These are phyloP conservation scores for Myzus persicae DNA, from an alignment of 1,140 invertebrate genomes.

Conservation along the genomic window DNA sequence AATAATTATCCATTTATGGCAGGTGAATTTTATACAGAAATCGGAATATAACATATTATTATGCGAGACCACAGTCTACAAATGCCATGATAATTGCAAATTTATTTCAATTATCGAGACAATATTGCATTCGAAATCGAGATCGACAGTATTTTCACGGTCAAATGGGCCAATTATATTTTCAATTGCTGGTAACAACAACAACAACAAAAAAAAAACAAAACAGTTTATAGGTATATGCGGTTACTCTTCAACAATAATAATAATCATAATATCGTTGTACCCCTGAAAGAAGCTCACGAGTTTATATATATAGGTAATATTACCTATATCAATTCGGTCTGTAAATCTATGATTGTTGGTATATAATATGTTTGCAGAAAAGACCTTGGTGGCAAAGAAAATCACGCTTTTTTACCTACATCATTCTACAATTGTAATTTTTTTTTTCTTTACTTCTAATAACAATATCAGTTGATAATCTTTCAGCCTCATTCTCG, in stretches of 20 bases:
- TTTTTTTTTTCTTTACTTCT: conserved; percentile 43
- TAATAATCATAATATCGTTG: background rate
- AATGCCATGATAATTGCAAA: background rate
- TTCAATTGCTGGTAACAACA: background rate
- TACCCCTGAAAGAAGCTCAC: conserved; percentile 37
- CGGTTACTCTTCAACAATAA: background rate
- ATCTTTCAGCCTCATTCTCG: conserved; percentile 54
- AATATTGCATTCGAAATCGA: background rate
- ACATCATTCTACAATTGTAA: conserved; percentile 39
- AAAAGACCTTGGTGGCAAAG: conserved; percentile 39
- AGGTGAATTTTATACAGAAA: background rate
- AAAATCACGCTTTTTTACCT: conserved; percentile 56
- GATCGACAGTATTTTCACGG: conserved; percentile 18
- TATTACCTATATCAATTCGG: background rate
- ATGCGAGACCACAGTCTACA: background rate
- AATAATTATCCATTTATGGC: background rate
- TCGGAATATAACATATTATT: background rate
- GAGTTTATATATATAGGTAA: background rate
- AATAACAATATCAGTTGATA: conserved; percentile 55
- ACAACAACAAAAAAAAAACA: conserved; percentile 3
- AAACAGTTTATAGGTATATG: background rate
- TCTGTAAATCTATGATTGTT: conserved; percentile 38
- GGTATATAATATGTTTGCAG: background rate
- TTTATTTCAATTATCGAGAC: background rate
- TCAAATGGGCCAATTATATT: conserved; percentile 10